These are phyloP conservation scores for Pseudorasbora parva DNA, from an alignment of 2,113 vertebrate species.

Conservation along the genomic window DNA sequence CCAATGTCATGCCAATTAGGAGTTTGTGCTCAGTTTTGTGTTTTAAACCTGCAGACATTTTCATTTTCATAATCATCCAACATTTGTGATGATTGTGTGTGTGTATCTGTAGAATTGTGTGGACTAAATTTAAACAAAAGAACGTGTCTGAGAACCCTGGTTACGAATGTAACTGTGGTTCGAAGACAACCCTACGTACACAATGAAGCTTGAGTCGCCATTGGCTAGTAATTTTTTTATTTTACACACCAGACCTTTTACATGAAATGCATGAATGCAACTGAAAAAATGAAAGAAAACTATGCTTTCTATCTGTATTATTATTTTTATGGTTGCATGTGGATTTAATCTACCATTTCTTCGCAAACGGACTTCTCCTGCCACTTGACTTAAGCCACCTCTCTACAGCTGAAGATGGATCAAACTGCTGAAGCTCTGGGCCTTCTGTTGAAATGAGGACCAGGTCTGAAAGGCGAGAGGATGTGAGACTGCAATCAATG, in stretches of 20 bases:
- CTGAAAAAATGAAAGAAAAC: too few relatives aligned
- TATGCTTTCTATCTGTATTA: too few relatives aligned
- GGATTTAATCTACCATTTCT: background rate
- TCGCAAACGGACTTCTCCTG: too few relatives aligned
- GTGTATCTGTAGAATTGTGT: background rate
- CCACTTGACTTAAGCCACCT: background rate
- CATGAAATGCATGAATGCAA: too few relatives aligned
- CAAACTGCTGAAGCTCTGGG: background rate
- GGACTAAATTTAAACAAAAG: background rate
- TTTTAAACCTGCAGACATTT: background rate
- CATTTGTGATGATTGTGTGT: background rate
- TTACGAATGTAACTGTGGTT: too few relatives aligned
- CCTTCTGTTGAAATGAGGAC: background rate
- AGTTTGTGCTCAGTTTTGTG: background rate
- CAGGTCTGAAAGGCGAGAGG: background rate
- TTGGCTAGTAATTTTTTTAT: too few relatives aligned
- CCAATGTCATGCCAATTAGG: slow-evolving; percentile 4
- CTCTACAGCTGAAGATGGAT: background rate
- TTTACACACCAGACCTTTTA: too few relatives aligned
- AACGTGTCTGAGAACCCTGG: background rate
- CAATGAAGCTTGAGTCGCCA: too few relatives aligned
- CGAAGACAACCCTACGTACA: too few relatives aligned
- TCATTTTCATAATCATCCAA: too few relatives aligned
- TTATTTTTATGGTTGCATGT: too few relatives aligned
- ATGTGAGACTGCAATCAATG: background rate